Conservation (phyloP, 2,888 invertebrate species). For the Plebejus anna region DNA sequence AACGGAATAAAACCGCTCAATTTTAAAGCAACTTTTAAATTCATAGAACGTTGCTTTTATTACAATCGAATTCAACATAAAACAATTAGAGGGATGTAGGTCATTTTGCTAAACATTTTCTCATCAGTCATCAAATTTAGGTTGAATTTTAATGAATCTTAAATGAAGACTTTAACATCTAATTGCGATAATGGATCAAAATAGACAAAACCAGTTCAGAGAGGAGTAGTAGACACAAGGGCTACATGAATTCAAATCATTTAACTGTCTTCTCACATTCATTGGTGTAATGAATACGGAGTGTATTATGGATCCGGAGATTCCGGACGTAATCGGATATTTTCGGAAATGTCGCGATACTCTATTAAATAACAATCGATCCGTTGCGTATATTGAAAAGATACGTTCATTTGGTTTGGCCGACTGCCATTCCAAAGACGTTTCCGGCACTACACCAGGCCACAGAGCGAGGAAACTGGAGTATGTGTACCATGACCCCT, state of each 20-base stretch:
- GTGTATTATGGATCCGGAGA: conserved; percentile 32
- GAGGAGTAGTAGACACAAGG: conserved; percentile 15
- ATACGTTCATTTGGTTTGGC: conserved; percentile 63
- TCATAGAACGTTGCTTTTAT: background rate
- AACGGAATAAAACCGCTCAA: background rate
- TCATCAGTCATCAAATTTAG: too few relatives aligned
- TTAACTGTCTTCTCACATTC: conserved; percentile 52
- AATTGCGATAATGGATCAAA: background rate
- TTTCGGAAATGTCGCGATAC: conserved; percentile 33
- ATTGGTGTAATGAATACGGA: conserved; percentile 37
- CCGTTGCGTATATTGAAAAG: conserved; percentile 48
- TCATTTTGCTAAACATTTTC: background rate
- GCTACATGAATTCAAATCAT: conserved; percentile 24
- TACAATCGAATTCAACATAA: background rate
- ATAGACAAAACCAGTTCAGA: background rate
- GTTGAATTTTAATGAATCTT: background rate
- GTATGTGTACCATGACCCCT: background rate
- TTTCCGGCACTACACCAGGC: conserved; percentile 52
- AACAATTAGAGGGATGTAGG: background rate
- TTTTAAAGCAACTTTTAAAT: background rate
- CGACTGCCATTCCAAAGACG: conserved; percentile 62
- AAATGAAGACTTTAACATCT: background rate
- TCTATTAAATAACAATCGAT: conserved; percentile 21
- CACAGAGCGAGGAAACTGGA: conserved; percentile 13
- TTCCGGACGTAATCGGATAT: conserved; percentile 37